Evolutionary conservation across 2,888 invertebrate genomes (phyloP).

Genomic region (Chrysolina americana): DNA sequence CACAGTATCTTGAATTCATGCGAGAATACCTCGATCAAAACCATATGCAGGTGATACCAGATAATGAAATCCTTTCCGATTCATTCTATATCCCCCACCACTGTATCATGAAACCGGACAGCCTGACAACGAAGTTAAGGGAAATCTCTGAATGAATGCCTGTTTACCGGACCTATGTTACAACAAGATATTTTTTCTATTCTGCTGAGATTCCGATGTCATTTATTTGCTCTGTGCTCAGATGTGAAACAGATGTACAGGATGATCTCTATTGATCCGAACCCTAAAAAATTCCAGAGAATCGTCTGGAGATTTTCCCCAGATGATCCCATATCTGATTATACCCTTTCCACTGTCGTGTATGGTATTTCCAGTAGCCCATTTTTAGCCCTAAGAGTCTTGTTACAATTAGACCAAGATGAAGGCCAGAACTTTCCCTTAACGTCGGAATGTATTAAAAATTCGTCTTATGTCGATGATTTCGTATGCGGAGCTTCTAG

Average conservation of each 20-base stretch:
- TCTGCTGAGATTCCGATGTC: constrained; percentile 16
- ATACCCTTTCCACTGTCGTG: neutral
- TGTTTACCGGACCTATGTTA: constrained; percentile 30
- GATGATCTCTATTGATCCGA: constrained; percentile 11
- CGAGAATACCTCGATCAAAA: no score
- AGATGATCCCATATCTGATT: neutral
- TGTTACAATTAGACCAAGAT: constrained; percentile 23
- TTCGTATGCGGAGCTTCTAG: neutral
- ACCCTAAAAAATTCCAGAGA: neutral
- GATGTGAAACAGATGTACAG: constrained; percentile 38
- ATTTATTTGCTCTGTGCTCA: constrained; percentile 11
- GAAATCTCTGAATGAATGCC: constrained; percentile 29
- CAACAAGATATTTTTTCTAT: constrained; percentile 29
- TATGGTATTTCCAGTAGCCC: constrained; percentile 22
- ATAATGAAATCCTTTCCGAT: no score
- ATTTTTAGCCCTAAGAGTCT: constrained; percentile 18
- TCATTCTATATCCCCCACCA: no score
- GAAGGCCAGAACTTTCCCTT: constrained; percentile 12
- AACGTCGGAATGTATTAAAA: neutral
- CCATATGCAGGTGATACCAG: no score
- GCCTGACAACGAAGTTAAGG: constrained; percentile 9
- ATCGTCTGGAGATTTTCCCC: constrained; percentile 9
- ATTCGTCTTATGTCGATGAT: constrained; percentile 24
- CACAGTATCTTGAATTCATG: no score
- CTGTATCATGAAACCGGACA: no score